Percentiles rank a stretch among this genome's conserved stretches.
phyloP scores from a whole-genome alignment of 2,797 vertebrate species.

The Acanthis flammea region DNA sequence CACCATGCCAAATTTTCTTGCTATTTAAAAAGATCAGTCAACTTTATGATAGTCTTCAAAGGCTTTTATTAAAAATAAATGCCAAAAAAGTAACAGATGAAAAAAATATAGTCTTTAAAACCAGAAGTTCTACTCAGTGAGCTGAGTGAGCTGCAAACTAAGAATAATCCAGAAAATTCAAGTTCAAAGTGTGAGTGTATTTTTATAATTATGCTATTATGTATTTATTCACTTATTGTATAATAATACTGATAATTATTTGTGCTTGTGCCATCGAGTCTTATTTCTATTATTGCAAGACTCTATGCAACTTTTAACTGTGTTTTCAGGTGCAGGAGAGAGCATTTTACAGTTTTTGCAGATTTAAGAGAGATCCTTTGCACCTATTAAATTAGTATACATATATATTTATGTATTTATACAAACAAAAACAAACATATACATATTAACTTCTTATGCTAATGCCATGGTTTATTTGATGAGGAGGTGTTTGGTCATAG shows the following conservation, averaged over 20 bases:
- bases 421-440: not conserved
- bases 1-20: not conserved
- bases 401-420: not conserved
- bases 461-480: not conserved
- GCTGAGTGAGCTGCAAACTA: not conserved
- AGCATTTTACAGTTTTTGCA: not conserved
- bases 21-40: not conserved
- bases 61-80: constrained; percentile 6
- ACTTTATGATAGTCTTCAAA: not conserved
- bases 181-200: not conserved
- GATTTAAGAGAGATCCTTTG: not conserved
- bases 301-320: not conserved
- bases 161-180: not conserved
- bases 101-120: not conserved
- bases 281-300: not conserved
- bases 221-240: not conserved
- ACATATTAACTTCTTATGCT: not conserved
- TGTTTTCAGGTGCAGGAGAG: not conserved
- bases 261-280: not conserved
- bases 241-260: not conserved
- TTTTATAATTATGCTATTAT: not conserved
- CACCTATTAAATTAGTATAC: not conserved
- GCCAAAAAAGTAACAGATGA: not conserved
- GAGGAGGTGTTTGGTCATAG: not conserved
- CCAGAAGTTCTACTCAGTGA: not conserved